Conservation (phyloP, 1,140 invertebrate genomes). For the Marisa cornuarietis region DNA sequence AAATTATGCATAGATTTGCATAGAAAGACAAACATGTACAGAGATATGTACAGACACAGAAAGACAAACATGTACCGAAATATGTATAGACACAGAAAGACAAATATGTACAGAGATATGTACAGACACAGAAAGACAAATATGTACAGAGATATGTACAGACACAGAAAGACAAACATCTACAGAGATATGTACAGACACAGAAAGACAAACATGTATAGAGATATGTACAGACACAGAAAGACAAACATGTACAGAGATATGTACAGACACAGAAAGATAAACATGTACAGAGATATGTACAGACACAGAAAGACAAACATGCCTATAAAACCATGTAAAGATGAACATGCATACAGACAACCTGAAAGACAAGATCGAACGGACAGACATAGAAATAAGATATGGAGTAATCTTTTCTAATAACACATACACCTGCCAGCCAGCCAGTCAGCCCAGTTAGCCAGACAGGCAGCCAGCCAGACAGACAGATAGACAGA, state of each 20-base stretch:
- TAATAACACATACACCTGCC: too few species aligned
- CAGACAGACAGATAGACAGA: neutral
- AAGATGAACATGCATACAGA: neutral
- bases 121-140: neutral
- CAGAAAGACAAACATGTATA: too few species aligned
- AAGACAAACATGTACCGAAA: constrained; percentile 7
- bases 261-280: neutral
- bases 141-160: neutral
- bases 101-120: neutral
- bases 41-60: neutral
- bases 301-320: neutral
- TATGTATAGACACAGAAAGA: constrained; percentile 6
- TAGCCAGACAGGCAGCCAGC: too few species aligned
- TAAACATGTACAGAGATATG: too few species aligned
- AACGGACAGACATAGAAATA: too few species aligned
- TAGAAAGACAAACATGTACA: neutral
- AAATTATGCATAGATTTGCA: too few species aligned
- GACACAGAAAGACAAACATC: constrained; percentile 20
- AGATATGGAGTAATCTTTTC: too few species aligned
- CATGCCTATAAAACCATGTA: too few species aligned
- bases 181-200: constrained; percentile 21
- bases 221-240: neutral
- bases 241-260: neutral
- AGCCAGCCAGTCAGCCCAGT: too few species aligned
- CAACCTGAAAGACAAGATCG: neutral